Conservation (phyloP, 2,113 vertebrate genomes). For the Spilogale gracilis region DNA sequence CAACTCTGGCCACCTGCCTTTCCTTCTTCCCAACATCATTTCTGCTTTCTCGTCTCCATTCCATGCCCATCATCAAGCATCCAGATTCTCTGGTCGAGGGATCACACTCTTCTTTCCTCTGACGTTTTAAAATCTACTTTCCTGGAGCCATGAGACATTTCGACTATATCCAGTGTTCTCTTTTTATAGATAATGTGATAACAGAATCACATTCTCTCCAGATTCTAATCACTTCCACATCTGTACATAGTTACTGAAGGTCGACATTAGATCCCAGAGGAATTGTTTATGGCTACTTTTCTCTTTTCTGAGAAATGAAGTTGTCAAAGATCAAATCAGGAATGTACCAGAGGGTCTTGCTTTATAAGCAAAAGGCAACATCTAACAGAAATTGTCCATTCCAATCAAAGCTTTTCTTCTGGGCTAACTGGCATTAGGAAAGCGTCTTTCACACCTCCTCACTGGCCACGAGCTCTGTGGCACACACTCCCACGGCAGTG, state of each 20-base stretch:
- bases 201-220: not conserved
- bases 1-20: not conserved
- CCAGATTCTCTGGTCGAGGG: not conserved
- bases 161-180: not conserved
- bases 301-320: conserved; percentile 51
- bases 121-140: not conserved
- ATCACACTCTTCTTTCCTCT: not conserved
- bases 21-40: not conserved
- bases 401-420: not conserved
- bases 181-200: not conserved
- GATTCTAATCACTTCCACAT: not conserved
- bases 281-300: not conserved
- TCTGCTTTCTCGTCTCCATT: not conserved
- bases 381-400: not conserved
- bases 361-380: conserved; percentile 18
- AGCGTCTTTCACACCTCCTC: not conserved
- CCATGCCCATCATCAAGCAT: fast-evolving
- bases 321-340: conserved; percentile 48
- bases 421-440: not conserved
- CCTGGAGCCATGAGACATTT: not conserved
- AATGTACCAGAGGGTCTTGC: not conserved
- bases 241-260: not conserved
- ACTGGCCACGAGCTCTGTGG: not conserved
- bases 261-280: not conserved
- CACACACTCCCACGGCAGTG: fast-evolving